Conservation (phyloP, 2,888 invertebrate species). For the Acronicta aceris region DNA sequence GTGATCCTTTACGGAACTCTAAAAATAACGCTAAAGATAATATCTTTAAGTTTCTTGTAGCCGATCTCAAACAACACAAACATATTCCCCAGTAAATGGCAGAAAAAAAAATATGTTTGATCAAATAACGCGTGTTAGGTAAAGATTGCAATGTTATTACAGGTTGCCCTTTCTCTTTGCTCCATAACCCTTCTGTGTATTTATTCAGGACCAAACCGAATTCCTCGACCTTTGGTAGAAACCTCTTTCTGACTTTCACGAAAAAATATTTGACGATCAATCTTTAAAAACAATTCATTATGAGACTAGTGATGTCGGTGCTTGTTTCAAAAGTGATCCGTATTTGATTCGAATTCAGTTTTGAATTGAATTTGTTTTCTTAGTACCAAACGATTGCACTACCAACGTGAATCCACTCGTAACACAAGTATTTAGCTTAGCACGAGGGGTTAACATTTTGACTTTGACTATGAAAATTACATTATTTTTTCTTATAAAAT, state of each 20-base stretch:
- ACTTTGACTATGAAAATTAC: too few species aligned
- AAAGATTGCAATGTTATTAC: constrained; percentile 45
- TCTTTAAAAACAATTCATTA: constrained; percentile 8
- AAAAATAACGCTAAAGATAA: constrained; percentile 1
- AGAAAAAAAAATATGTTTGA: constrained; percentile 32
- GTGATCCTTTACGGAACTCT: too few species aligned
- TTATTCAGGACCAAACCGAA: constrained; percentile 43
- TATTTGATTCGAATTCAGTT: too few species aligned
- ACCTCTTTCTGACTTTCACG: not conserved
- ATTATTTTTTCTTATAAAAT: too few species aligned
- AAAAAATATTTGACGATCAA: constrained; percentile 25
- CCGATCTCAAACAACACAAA: constrained; percentile 12
- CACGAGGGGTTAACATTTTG: too few species aligned
- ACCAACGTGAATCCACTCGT: too few species aligned
- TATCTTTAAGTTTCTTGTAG: constrained; percentile 7
- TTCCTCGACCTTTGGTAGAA: not conserved
- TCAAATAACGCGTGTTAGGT: constrained; percentile 32
- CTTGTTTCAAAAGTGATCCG: too few species aligned
- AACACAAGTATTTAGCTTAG: too few species aligned
- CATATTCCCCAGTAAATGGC: constrained; percentile 16
- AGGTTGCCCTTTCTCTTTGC: constrained; percentile 31
- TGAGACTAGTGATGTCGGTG: too few species aligned
- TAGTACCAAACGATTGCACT: too few species aligned
- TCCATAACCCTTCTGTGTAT: constrained; percentile 37
- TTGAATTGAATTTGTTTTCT: too few species aligned